phyloP scores from a whole-genome alignment of 2,888 invertebrate genomes.

The Torymus auratus region DNA sequence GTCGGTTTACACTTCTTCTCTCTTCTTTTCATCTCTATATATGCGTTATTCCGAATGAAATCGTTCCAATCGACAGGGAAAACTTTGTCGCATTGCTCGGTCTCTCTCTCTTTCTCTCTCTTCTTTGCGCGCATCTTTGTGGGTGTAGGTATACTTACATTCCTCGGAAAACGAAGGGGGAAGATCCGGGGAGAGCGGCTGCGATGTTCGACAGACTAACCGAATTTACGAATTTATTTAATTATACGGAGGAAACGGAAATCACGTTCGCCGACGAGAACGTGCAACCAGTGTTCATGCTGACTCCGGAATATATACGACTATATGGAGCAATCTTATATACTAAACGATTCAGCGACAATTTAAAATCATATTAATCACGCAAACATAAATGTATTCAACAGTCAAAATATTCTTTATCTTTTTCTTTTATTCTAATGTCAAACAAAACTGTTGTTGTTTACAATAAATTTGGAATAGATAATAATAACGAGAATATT shows the following conservation, averaged over 20 bases:
- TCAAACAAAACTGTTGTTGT: too few relatives aligned
- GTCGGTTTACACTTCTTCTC: neutral
- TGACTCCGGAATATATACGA: too few relatives aligned
- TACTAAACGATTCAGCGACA: too few relatives aligned
- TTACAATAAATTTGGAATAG: too few relatives aligned
- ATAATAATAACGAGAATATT: too few relatives aligned
- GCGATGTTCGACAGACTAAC: constrained; percentile 40
- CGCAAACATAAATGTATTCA: too few relatives aligned
- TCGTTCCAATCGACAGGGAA: constrained; percentile 22
- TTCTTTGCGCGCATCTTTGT: too few relatives aligned
- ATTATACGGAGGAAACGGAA: constrained; percentile 44
- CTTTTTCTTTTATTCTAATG: too few relatives aligned
- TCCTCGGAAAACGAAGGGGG: neutral
- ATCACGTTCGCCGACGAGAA: constrained; percentile 43
- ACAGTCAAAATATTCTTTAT: too few relatives aligned
- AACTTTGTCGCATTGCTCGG: constrained; percentile 4
- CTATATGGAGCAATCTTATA: too few relatives aligned
- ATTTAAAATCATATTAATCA: too few relatives aligned
- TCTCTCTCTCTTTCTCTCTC: too few relatives aligned
- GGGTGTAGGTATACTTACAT: neutral
- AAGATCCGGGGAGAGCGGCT: neutral
- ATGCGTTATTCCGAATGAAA: constrained; percentile 16
- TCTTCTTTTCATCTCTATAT: constrained; percentile 3
- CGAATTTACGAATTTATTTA: constrained; percentile 51
- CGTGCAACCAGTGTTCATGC: neutral